A percentile compares a stretch with the other conserved stretches of the same genome.
Evolutionary conservation across 2,113 vertebrate genomes (phyloP).

Genomic region (Eleginops maclovinus): DNA sequence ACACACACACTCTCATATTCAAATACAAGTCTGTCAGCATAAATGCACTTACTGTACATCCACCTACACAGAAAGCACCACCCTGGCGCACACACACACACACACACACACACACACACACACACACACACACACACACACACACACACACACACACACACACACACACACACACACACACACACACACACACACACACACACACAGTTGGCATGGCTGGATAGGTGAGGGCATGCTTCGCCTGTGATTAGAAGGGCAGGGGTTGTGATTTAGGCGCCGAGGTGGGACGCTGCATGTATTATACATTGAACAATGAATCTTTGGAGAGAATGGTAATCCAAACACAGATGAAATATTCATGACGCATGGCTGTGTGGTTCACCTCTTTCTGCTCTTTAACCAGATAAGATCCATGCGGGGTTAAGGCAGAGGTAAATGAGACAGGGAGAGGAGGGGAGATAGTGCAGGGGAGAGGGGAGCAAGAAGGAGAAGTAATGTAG

Average conservation of each 20-base stretch:
- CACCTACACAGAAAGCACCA: conserved; percentile 39
- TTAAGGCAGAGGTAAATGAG: conserved; percentile 79
- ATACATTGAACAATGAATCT: conserved; percentile 75
- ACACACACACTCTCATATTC: neutral
- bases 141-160: conserved; percentile 31
- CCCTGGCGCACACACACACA: conserved; percentile 6
- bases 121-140: neutral
- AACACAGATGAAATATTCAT: conserved; percentile 82
- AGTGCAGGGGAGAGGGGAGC: conserved; percentile 39
- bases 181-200: conserved; percentile 29
- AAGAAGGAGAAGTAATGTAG: conserved; percentile 70
- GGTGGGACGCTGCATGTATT: conserved; percentile 68
- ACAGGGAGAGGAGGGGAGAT: conserved; percentile 61
- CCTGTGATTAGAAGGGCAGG: conserved; percentile 67
- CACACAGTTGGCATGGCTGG: conserved; percentile 38
- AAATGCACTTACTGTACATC: conserved; percentile 24
- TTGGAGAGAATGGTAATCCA: conserved; percentile 75
- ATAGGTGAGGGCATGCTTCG: conserved; percentile 39
- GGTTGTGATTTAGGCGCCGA: conserved; percentile 62
- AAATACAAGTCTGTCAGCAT: conserved; percentile 22
- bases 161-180: conserved; percentile 13
- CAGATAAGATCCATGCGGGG: conserved; percentile 75
- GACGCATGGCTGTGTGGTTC: conserved; percentile 56
- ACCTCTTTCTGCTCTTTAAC: conserved; percentile 77
- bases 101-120: neutral